Evolutionary conservation across 2,113 vertebrate genomes (phyloP), one percentile per base, ranked within the genome.

Genomic region (Syngnathus floridae): DNA sequence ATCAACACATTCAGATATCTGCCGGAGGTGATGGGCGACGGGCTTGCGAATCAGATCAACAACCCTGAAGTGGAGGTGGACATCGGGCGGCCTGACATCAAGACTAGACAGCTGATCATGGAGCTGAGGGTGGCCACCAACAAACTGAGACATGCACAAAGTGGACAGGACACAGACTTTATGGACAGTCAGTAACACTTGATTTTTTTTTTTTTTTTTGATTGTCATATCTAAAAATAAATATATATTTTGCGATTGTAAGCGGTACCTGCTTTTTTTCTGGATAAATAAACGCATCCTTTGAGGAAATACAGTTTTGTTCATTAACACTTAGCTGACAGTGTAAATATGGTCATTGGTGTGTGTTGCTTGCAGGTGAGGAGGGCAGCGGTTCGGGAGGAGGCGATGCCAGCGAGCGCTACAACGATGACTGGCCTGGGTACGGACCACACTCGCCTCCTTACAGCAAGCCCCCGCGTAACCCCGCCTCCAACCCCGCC

Each of bases 61-160:
- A 95, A 95, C 73, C 94, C 94, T 0, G 93, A 95, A 84, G 80
- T 95, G 71, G 88, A 92, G 31, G 88, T 92, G 66, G 92, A 94
- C 56, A 77, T 90, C 19, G 82, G 90, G 17, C 81, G 82, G 36
- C 91, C 89, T 0, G 90, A 93, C 58, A 83, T 94, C 52, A 89
- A 84, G 57, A 93, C 91, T 3, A 89, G 92, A 13, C 90, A 91
- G 84, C 85, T 91, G 36, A 87, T 94, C 72, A 90, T 94, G 84
- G 91, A 93, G 74, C 90, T 95, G n/a, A 90, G 93, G n/a, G 89
- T 92, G 12, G 90, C 85, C 43, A 91, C 90, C 5, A 93, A 91
- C 74, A 91, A 91, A 71, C 90, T 95, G 77, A 89, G 71, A 74
- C 91, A 91, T 0, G 94, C 94, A 0, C 91, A 91, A 62, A 86